A percentile compares a stretch with the other conserved stretches of the same genome.
Evolutionary conservation across 2,888 invertebrate genomes (phyloP).

Genomic region (Hipparchia sbordonii): DNA sequence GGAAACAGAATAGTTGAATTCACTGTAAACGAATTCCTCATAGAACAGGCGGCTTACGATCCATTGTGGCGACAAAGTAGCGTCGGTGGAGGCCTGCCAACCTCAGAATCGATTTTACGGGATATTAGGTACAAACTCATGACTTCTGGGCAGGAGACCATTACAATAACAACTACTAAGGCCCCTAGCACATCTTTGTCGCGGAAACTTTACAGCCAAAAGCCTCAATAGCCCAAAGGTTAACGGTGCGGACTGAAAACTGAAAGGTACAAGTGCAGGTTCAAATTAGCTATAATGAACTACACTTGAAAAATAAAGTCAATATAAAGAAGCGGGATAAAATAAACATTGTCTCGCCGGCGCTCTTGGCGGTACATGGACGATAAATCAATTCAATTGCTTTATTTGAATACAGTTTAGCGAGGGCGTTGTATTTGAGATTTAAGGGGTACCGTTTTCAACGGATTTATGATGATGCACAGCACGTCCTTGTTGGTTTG

Average conservation of each 20-base stretch:
- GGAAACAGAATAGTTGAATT: conserved; percentile 70
- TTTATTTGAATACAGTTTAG: conserved; percentile 10
- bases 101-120: conserved; percentile 12
- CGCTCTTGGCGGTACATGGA: neutral
- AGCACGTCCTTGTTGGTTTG: too few relatives aligned
- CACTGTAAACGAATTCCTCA: conserved; percentile 61
- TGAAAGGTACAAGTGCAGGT: too few relatives aligned
- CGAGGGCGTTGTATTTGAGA: neutral
- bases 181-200: too few relatives aligned
- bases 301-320: neutral
- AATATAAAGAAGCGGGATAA: conserved; percentile 7
- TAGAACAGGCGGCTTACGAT: conserved; percentile 58
- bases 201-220: neutral
- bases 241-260: too few relatives aligned
- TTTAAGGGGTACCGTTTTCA: neutral
- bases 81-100: conserved; percentile 39
- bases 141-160: conserved; percentile 7
- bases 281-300: neutral
- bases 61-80: conserved; percentile 68
- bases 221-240: neutral
- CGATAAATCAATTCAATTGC: conserved; percentile 11
- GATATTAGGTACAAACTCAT: conserved; percentile 1
- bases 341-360: conserved; percentile 11
- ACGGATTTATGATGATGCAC: too few relatives aligned
- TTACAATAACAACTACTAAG: too few relatives aligned